These are phyloP conservation scores for Choloepus didactylus DNA, from an alignment of 2,797 vertebrate genomes.

Conservation along the genomic window DNA sequence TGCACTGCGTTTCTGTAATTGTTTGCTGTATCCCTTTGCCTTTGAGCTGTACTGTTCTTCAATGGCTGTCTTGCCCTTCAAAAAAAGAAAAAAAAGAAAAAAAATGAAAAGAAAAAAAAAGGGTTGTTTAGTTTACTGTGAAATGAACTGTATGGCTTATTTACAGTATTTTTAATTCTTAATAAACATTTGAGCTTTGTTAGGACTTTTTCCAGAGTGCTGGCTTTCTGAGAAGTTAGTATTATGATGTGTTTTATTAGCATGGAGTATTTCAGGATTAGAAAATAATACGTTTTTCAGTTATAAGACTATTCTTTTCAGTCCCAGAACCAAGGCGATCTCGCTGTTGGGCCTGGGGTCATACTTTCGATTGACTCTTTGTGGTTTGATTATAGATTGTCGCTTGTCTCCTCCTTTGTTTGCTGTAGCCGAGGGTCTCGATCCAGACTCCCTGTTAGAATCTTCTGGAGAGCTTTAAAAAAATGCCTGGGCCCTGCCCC, in stretches of 20 bases:
- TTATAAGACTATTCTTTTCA: neutral
- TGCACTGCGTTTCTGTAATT: conserved; percentile 65
- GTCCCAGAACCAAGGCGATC: neutral
- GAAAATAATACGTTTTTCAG: neutral
- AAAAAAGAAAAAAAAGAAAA: neutral
- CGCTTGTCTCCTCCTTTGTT: neutral
- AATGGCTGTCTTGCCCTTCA: conserved; percentile 80
- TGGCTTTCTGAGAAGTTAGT: conserved; percentile 27
- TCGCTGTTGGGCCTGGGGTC: neutral
- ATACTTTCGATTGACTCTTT: accelerated
- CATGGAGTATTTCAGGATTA: neutral
- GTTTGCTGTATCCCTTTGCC: conserved; percentile 74
- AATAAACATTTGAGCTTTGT: conserved; percentile 90
- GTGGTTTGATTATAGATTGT: neutral
- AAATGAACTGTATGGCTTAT: conserved; percentile 88
- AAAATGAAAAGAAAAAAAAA: conserved; percentile 67
- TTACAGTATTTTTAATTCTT: conserved; percentile 89
- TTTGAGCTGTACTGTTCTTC: conserved; percentile 84
- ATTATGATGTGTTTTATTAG: neutral
- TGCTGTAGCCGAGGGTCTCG: too few species aligned
- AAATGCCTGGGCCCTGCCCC: neutral
- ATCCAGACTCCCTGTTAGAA: neutral
- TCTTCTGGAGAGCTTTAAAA: neutral
- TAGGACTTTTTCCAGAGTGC: conserved; percentile 65
- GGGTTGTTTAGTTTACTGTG: conserved; percentile 90